Evolutionary conservation across 2,113 vertebrate genomes (phyloP).

Genomic region (Tricholaema leucomelas): DNA sequence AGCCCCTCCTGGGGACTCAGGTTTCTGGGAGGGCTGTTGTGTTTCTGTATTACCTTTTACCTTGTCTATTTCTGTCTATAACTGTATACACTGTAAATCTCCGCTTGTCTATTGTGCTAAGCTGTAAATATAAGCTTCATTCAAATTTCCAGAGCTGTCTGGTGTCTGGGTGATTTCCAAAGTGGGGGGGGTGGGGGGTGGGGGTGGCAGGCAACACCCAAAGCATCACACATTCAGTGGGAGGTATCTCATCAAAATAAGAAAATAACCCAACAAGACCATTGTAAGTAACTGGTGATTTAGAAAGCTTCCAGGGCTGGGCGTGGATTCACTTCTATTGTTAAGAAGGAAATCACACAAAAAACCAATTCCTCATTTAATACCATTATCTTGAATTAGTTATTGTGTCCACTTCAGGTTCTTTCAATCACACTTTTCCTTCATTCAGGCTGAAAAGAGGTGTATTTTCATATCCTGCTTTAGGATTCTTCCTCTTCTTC

Average conservation of each 20-base stretch:
- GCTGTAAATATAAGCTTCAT: too few species aligned
- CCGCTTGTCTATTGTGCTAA: too few species aligned
- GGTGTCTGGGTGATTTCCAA: too few species aligned
- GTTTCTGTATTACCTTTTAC: too few species aligned
- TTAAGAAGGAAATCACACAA: rapidly evolving
- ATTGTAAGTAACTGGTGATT: not conserved
- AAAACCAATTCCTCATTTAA: slow-evolving; percentile 1
- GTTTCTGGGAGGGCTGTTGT: too few species aligned
- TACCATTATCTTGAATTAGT: not conserved
- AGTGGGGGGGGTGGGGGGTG: too few species aligned
- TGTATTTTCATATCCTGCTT: not conserved
- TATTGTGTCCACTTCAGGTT: not conserved
- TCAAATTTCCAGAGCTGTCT: too few species aligned
- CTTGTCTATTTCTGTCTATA: too few species aligned
- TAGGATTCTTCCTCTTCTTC: not conserved
- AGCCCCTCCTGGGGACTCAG: too few species aligned
- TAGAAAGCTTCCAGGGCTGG: not conserved
- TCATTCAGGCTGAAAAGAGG: not conserved
- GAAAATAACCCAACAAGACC: not conserved
- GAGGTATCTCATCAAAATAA: not conserved
- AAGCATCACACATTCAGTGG: too few species aligned
- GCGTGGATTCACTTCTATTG: not conserved
- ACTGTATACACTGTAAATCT: too few species aligned
- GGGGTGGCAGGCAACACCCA: too few species aligned
- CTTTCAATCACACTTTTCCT: not conserved